These are phyloP conservation scores for Euwallacea fornicatus DNA, from an alignment of 1,140 invertebrate genomes.

Conservation along the genomic window DNA sequence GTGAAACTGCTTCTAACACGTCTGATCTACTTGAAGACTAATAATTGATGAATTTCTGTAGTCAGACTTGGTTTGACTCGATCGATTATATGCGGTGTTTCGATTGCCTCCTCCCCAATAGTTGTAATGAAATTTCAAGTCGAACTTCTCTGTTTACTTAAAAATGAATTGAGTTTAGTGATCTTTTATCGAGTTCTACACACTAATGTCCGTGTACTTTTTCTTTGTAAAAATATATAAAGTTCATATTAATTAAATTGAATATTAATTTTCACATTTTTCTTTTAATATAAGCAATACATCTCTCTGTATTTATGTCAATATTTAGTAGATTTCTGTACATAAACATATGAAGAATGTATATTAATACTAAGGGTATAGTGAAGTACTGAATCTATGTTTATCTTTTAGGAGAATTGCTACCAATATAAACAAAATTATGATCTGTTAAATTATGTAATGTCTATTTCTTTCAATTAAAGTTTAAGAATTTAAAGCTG, in stretches of 20 bases:
- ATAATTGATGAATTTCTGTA: too few relatives aligned
- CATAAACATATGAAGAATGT: constrained; percentile 30
- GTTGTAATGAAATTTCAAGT: too few relatives aligned
- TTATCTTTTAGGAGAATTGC: constrained; percentile 18
- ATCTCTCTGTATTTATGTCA: constrained; percentile 24
- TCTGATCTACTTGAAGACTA: too few relatives aligned
- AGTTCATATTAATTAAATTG: constrained; percentile 4
- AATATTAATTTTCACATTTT: constrained; percentile 7
- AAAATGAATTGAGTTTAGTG: too few relatives aligned
- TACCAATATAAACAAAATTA: constrained; percentile 27
- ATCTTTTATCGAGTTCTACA: too few relatives aligned
- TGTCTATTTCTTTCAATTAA: constrained; percentile 31
- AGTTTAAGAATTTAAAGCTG: constrained; percentile 16
- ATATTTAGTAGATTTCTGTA: constrained; percentile 23
- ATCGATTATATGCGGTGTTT: too few relatives aligned
- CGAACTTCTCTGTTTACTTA: too few relatives aligned
- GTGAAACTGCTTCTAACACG: background rate
- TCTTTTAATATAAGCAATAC: constrained; percentile 25
- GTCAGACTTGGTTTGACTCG: too few relatives aligned
- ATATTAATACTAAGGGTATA: constrained; percentile 27
- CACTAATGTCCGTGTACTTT: background rate
- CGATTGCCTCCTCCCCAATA: too few relatives aligned
- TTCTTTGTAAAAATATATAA: constrained; percentile 17
- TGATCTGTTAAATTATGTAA: constrained; percentile 32
- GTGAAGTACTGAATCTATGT: constrained; percentile 24